Percentiles rank a stretch among this genome's conserved stretches.
Conservation (phyloP, 2,113 vertebrate species). For the Alaudala cheleensis region DNA sequence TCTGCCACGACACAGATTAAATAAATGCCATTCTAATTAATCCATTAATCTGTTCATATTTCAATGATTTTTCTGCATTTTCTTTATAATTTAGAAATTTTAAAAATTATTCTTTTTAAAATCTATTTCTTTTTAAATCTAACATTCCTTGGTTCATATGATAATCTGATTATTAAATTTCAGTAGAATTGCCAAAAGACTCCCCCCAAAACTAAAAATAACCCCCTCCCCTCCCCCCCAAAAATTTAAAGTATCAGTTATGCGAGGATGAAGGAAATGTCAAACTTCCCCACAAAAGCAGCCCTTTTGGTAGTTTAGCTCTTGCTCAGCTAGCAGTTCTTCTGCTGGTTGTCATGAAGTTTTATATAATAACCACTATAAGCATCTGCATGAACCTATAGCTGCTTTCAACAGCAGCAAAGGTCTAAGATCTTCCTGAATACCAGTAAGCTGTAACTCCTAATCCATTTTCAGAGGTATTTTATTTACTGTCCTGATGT, state of each 20-base stretch:
- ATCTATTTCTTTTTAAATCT: background rate
- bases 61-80: background rate
- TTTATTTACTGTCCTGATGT: background rate
- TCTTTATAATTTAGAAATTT: background rate
- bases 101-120: background rate
- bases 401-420: background rate
- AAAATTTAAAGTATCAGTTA: background rate
- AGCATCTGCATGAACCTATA: background rate
- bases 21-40: background rate
- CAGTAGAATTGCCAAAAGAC: background rate
- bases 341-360: background rate
- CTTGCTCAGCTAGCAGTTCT: background rate
- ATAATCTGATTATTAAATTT: background rate
- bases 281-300: background rate
- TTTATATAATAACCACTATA: background rate
- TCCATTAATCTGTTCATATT: background rate
- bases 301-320: background rate
- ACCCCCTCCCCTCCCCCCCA: rapidly evolving
- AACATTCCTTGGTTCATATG: background rate
- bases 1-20: background rate
- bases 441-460: background rate
- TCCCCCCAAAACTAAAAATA: background rate
- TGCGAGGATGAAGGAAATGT: background rate
- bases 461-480: background rate
- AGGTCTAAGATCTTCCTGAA: background rate